A percentile compares a stretch with the other conserved stretches of the same genome.
Evolutionary conservation across 2,888 invertebrate genomes (phyloP).

Genomic region (Polydrusus tereticollis): DNA sequence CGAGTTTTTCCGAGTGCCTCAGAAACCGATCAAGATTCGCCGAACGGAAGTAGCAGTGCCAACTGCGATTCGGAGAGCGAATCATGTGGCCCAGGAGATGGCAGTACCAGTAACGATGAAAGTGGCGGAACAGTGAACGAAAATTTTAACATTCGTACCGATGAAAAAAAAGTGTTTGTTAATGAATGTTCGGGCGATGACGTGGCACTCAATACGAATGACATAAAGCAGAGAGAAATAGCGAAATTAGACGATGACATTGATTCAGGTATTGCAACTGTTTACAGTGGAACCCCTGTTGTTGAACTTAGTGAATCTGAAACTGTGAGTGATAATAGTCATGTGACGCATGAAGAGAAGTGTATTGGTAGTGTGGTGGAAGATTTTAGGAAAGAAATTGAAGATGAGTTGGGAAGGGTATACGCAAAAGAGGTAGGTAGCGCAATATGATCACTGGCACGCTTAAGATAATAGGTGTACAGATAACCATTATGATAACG

Average conservation of each 20-base stretch:
- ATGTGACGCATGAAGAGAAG: not conserved
- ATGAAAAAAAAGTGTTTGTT: constrained; percentile 38
- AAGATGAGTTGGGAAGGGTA: constrained; percentile 69
- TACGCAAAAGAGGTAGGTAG: constrained; percentile 15
- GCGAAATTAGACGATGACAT: not conserved
- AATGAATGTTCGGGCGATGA: constrained; percentile 29
- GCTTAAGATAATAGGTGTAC: too few species aligned
- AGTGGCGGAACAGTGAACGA: constrained; percentile 56
- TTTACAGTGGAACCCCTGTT: not conserved
- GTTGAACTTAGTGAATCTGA: not conserved
- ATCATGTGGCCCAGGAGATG: constrained; percentile 9
- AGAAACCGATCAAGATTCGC: constrained; percentile 20
- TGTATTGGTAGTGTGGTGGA: constrained; percentile 65
- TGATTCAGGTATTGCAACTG: not conserved
- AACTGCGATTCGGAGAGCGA: constrained; percentile 55
- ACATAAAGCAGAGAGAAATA: not conserved
- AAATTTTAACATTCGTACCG: constrained; percentile 54
- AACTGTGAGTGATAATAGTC: not conserved
- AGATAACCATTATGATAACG: not conserved
- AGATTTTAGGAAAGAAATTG: constrained; percentile 73
- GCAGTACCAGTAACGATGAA: constrained; percentile 54
- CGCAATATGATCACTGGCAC: not conserved
- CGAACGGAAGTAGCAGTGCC: constrained; percentile 20
- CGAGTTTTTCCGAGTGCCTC: constrained; percentile 1
- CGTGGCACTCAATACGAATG: not conserved